phyloP scores from a whole-genome alignment of 2,888 invertebrate species.

The Proisotoma minuta region DNA sequence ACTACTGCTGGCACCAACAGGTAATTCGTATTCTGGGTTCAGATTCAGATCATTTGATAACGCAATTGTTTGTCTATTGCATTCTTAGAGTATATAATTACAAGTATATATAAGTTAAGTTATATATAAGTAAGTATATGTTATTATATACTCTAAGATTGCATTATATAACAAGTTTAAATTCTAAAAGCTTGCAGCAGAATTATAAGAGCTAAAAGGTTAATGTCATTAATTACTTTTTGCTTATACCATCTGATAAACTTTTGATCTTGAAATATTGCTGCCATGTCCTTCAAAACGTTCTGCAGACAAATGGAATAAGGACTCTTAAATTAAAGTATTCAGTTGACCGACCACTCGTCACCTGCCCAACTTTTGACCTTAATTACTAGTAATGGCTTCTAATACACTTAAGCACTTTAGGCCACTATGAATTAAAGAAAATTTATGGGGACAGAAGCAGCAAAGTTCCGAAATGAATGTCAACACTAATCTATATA shows the following conservation, averaged over 20 bases:
- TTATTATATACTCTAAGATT: too few species aligned
- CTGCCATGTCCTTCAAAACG: not conserved
- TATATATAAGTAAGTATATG: too few species aligned
- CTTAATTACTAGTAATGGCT: not conserved
- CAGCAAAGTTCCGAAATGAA: too few species aligned
- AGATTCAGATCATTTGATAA: conserved; percentile 5
- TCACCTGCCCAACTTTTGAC: conserved; percentile 2
- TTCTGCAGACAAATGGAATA: not conserved
- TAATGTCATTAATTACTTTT: conserved; percentile 5
- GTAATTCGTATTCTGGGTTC: conserved; percentile 1
- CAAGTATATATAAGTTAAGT: too few species aligned
- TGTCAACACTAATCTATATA: too few species aligned
- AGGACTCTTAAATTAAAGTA: not conserved
- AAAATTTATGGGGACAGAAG: too few species aligned
- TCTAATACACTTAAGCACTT: too few species aligned
- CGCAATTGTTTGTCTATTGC: not conserved
- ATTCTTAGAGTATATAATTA: too few species aligned
- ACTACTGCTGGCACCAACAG: conserved; percentile 3
- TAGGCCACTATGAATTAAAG: too few species aligned
- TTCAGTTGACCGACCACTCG: not conserved
- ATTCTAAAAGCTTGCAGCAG: not conserved
- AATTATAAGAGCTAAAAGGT: not conserved
- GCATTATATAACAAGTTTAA: too few species aligned
- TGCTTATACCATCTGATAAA: not conserved
- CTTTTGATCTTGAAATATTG: conserved; percentile 1